These are phyloP conservation scores for Gallinago solitaria DNA, from an alignment of 2,797 vertebrate species.

Conservation along the genomic window DNA sequence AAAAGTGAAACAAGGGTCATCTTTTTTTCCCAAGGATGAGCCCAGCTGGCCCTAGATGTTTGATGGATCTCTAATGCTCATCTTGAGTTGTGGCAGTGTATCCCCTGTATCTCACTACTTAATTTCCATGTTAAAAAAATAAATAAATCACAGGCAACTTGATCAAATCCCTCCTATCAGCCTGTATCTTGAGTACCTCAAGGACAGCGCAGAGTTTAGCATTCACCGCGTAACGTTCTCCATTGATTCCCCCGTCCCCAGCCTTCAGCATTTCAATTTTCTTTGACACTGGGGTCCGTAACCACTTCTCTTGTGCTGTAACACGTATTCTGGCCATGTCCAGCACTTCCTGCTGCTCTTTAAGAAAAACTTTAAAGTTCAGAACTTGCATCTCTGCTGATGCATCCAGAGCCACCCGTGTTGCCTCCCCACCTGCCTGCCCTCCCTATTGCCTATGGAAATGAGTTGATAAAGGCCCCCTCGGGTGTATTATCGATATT, in stretches of 20 bases:
- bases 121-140: background rate
- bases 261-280: background rate
- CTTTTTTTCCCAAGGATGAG: background rate
- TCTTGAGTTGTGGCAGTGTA: background rate
- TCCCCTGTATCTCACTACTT: background rate
- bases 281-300: background rate
- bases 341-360: background rate
- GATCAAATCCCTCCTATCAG: background rate
- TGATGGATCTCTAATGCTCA: no score
- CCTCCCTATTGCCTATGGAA: background rate
- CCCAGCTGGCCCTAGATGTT: no score
- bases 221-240: background rate
- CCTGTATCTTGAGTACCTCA: background rate
- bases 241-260: background rate
- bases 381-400: background rate
- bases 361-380: background rate
- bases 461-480: background rate
- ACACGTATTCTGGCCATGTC: accelerated
- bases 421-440: background rate
- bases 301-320: background rate
- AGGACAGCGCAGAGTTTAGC: background rate
- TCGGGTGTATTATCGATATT: background rate
- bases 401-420: background rate
- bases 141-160: background rate
- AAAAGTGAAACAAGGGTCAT: background rate